Conservation (phyloP, 2,797 vertebrate genomes). For the Kryptolebias ocellatus region DNA sequence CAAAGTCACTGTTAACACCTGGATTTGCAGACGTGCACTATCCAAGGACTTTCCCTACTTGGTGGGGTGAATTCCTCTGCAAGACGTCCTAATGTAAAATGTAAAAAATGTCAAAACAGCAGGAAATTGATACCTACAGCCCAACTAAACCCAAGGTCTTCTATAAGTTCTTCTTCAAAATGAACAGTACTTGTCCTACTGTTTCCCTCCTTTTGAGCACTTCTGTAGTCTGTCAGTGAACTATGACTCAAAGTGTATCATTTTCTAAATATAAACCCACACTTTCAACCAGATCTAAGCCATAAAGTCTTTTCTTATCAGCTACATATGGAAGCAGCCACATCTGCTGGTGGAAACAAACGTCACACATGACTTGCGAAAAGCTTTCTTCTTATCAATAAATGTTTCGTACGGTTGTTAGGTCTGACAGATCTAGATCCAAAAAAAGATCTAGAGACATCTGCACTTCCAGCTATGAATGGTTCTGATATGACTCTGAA, state of each 20-base stretch:
- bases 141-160: constrained; percentile 32
- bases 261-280: constrained; percentile 31
- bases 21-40: constrained; percentile 52
- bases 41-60: constrained; percentile 60
- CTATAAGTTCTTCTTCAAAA: constrained; percentile 55
- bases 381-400: constrained; percentile 31
- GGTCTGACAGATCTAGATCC: constrained; percentile 51
- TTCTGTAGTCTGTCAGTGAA: constrained; percentile 21
- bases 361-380: constrained; percentile 33
- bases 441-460: constrained; percentile 40
- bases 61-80: constrained; percentile 50
- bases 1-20: constrained; percentile 64
- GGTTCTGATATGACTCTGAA: constrained; percentile 45
- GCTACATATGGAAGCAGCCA: constrained; percentile 24
- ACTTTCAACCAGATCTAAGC: constrained; percentile 44
- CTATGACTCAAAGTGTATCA: constrained; percentile 34
- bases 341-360: constrained; percentile 31
- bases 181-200: constrained; percentile 62
- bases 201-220: constrained; percentile 12
- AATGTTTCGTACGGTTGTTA: constrained; percentile 33
- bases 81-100: constrained; percentile 11
- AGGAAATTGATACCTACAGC: constrained; percentile 41
- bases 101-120: constrained; percentile 1
- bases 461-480: constrained; percentile 35
- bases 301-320: constrained; percentile 23